These are phyloP conservation scores for Temnothorax unifasciatus DNA, from an alignment of 2,888 invertebrate genomes.

Conservation along the genomic window DNA sequence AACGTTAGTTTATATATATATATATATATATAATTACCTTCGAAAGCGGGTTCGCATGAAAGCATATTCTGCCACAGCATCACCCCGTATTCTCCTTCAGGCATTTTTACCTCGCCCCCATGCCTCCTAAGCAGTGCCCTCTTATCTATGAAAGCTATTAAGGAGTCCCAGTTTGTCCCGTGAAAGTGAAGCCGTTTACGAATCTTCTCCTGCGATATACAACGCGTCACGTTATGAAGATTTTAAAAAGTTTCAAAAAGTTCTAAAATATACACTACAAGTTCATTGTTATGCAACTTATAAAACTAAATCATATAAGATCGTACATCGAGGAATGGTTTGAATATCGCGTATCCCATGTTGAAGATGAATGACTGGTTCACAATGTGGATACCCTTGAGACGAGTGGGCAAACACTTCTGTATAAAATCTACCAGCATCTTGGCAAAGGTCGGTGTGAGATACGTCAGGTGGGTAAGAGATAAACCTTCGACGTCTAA, in stretches of 20 bases:
- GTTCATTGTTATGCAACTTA: not conserved
- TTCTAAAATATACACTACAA: too few species aligned
- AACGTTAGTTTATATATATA: not conserved
- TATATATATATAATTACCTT: conserved; percentile 1
- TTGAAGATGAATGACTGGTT: conserved; percentile 96
- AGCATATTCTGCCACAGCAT: conserved; percentile 85
- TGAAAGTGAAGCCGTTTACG: conserved; percentile 93
- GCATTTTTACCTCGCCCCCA: conserved; percentile 90
- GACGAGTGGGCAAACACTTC: conserved; percentile 93
- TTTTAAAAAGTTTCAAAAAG: not conserved
- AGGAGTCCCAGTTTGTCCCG: conserved; percentile 89
- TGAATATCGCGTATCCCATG: conserved; percentile 94
- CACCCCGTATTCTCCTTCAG: conserved; percentile 88
- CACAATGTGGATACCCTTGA: conserved; percentile 95
- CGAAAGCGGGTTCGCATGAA: not conserved
- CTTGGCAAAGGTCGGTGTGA: conserved; percentile 92
- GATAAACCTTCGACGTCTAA: conserved; percentile 92
- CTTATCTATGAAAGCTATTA: conserved; percentile 88
- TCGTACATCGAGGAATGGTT: conserved; percentile 91
- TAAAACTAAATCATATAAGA: not conserved
- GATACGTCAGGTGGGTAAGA: conserved; percentile 91
- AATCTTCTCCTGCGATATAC: conserved; percentile 89
- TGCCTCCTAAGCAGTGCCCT: conserved; percentile 89
- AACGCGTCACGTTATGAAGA: not conserved
- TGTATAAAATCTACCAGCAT: conserved; percentile 91